A percentile compares a stretch with the other conserved stretches of the same genome.
phyloP scores from a whole-genome alignment of 2,113 vertebrate species.

The Sorex fumeus region DNA sequence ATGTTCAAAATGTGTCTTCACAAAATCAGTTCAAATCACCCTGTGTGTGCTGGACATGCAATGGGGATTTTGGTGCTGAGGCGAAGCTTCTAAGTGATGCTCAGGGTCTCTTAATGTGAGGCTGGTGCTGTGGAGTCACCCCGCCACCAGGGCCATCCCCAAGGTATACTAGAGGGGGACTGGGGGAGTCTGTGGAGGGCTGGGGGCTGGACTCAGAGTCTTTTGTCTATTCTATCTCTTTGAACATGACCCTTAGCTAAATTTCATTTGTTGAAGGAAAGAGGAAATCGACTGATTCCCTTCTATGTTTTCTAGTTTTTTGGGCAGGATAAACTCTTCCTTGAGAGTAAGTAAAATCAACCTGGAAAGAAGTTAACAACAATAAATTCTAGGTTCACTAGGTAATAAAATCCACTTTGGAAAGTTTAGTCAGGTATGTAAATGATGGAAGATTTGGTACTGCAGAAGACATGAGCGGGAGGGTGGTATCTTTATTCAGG shows the following conservation, averaged over 20 bases:
- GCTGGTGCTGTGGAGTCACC: too few species aligned
- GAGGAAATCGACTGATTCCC: background rate
- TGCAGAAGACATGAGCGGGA: too few species aligned
- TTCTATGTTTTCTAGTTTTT: background rate
- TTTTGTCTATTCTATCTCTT: too few species aligned
- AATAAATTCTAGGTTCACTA: background rate
- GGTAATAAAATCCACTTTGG: conserved; percentile 9
- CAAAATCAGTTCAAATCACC: conserved; percentile 43
- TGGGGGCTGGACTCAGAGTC: too few species aligned
- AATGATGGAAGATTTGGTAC: background rate
- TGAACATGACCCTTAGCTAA: too few species aligned
- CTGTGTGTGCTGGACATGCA: background rate
- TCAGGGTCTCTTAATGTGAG: too few species aligned
- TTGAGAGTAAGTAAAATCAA: background rate
- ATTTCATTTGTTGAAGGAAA: background rate
- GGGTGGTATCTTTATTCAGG: background rate
- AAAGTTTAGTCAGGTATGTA: background rate
- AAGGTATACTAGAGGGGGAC: too few species aligned
- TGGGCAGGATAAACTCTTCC: background rate
- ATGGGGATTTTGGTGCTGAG: background rate
- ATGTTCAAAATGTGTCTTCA: conserved; percentile 60
- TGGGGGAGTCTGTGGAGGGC: too few species aligned
- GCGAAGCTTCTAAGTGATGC: too few species aligned
- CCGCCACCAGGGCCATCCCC: too few species aligned
- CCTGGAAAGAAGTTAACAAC: background rate